Base-by-base conservation (phyloP, 2,888 invertebrate genomes). In the Diaperis boleti region DNA sequence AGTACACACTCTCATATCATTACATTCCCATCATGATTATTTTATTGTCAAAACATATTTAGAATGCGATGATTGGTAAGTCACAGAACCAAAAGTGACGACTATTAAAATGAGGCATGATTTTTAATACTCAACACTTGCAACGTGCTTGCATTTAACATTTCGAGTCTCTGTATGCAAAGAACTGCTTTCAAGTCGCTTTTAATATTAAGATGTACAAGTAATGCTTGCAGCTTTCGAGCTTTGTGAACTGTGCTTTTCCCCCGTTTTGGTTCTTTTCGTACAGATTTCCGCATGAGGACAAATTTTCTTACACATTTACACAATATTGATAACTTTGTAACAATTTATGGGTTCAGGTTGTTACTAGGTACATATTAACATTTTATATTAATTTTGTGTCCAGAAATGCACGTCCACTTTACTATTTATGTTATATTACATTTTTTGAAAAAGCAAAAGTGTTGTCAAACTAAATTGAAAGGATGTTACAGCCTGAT, bases 41-140 rank as follows among this genome's bases (percentile, higher is more conserved):
- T 26, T 20, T 26, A 26, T n/a, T 26, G n/a, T n/a, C n/a, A n/a
- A n/a, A n/a, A n/a, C n/a, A n/a, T 26, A 5, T 3, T 26, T 26
- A 26, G 26, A 20, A 20, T 8, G 39, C n/a, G 15, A 39, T 13
- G 8, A 15, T 15, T 17, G 17, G 39, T 39, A 39, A 15, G 33
- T 33, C 8, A 22, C 7, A 22, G 22, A 22, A 33, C n/a, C 26
- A 33, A 33, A 33, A 33, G 11, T 35, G 35, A 52, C 42, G 59
- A 69, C 65, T 74, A 72, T 76, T 77, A 75, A 76, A 77, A 75
- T 77, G 77, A 74, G 77, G 77, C 77, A 77, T 77, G 77, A 73
- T 60, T 54, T 10, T 44, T 31, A 44, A 26, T 47, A 55, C 50
- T 57, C 60, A 18, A 61, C 59, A 68, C 62, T 69, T 69, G 68